Base-by-base conservation (phyloP, 1,140 invertebrate species). In the Apis dorsata region DNA sequence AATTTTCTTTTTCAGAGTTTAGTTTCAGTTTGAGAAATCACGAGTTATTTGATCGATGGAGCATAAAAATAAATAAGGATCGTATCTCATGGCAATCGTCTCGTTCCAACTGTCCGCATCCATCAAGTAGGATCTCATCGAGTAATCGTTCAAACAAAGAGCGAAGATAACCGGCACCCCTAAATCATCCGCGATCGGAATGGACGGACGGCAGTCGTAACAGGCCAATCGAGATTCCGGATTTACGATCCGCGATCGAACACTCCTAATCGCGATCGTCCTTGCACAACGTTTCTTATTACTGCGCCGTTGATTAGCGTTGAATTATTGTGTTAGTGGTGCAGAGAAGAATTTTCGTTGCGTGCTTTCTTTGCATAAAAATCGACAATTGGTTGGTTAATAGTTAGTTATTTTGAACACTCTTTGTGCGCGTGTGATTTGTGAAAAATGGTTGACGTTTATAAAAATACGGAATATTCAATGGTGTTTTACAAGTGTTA, bases 141-240 rank as follows among this genome's bases (percentile, higher is more conserved):
- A 8, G 65, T 34, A 15, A 12, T n/a, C 66, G 44, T 49, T 49
- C 12, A 15, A 44, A 13, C 75, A 51, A 49, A 15, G 19, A 17
- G n/a, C n/a, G 34, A 17, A 73, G 21, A 51, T 7, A 12, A 28
- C 19, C 60, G 19, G 1, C n/a, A 49, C 13, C 24, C 2, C 12
- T 82, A 77, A 77, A 82, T 82, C 80, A 77, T 62, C 15, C 10
- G 65, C 55, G 60, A 77, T 60, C 66, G 55, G 65, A 77, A 13
- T 53, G 9, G 7, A 21, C 55, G n/a, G 60, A 44, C 44, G 13
- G 60, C 28, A 60, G 53, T 53, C 53, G 63, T 63, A 59, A 59
- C 24, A 17, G 21, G n/a, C 57, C 44, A 51, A 57, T 57, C 49
- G n/a, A 53, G 60, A 65, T 65, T 63, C 49, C 24, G 12, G 24